phyloP scores from a whole-genome alignment of 1,140 invertebrate species.

The Eumeta japonica region DNA sequence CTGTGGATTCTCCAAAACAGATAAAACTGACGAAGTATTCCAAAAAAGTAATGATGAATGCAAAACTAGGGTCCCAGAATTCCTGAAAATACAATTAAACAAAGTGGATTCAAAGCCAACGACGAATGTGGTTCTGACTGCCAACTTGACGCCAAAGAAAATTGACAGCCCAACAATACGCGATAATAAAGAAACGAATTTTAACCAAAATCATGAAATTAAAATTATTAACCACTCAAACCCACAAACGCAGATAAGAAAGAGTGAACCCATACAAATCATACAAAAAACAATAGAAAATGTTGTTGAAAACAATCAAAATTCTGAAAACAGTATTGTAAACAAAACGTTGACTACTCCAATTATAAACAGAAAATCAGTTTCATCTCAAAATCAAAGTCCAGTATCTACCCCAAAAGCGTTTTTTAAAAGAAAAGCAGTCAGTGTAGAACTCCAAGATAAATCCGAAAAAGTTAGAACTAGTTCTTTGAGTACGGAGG shows the following conservation, averaged over 20 bases:
- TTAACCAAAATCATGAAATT: too few relatives aligned
- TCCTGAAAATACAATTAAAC: constrained; percentile 69
- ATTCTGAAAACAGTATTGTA: constrained; percentile 20
- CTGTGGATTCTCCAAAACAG: constrained; percentile 26
- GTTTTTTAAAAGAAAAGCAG: constrained; percentile 43
- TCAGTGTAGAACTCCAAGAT: constrained; percentile 37
- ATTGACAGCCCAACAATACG: constrained; percentile 32
- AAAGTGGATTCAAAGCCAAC: constrained; percentile 63
- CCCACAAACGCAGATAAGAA: constrained; percentile 10
- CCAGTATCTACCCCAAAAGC: constrained; percentile 40
- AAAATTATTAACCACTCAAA: neutral
- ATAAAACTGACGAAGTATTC: constrained; percentile 46
- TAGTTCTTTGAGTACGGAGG: constrained; percentile 43
- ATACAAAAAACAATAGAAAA: constrained; percentile 26
- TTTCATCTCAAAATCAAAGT: constrained; percentile 15
- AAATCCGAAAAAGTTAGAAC: constrained; percentile 39
- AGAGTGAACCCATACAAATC: constrained; percentile 15
- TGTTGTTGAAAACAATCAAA: constrained; percentile 17
- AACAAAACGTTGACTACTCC: constrained; percentile 11
- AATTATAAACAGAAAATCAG: constrained; percentile 15
- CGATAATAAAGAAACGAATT: too few relatives aligned
- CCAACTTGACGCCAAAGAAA: constrained; percentile 53
- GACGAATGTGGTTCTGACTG: constrained; percentile 63
- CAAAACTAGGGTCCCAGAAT: constrained; percentile 62
- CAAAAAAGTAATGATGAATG: constrained; percentile 23